Evolutionary conservation across 2,113 vertebrate genomes (phyloP), one percentile per base, ranked within the genome.

Genomic region (Semnornis frantzii): DNA sequence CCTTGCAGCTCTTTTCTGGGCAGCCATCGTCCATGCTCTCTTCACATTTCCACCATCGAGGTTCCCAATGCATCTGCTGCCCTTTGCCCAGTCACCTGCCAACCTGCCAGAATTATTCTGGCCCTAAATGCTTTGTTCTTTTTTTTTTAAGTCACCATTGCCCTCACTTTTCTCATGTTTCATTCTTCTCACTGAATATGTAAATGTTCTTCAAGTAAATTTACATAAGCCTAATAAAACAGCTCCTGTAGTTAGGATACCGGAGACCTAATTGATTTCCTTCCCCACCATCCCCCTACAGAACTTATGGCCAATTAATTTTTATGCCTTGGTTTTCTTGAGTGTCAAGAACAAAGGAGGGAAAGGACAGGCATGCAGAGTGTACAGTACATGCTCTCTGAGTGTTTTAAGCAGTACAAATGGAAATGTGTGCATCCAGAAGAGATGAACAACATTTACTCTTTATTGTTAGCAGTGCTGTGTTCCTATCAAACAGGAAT

Each of bases 1-100:
- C 60, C 46, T 63, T 66, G 68, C 23, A 68, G 16, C 24, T 57
- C 39, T 30, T 25, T 79, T 42, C 30, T 30, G 25, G 15, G 8
- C 18, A 20, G 12, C 54, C 1, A 0, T 46, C 33, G 34, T 54
- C 55, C 14, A 8, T 74, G 4, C 0, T 39, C 31, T n/a, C 21
- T 30, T 25, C 21, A 18, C 11, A 1, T 46, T 46, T 52, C 57
- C 42, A 46, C 16, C n/a, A 39, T 63, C 15, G 0, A 10, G 30
- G 6, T 10, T 75, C 44, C 42, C 28, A 24, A 8, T 19, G 63
- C 11, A 18, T 24, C 58, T 44, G 17, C 46, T 68, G 30, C 37
- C 20, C 54, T 66, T 82, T 39, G n/a, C 20, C 46, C 37, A 31
- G 66, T 55, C 24, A 17, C 54, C 58, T 76, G 20, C 64, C 57